A percentile compares a stretch with the other conserved stretches of the same genome.
Evolutionary conservation across 2,888 invertebrate genomes (phyloP).

Genomic region (Drosophila stalkeri): DNA sequence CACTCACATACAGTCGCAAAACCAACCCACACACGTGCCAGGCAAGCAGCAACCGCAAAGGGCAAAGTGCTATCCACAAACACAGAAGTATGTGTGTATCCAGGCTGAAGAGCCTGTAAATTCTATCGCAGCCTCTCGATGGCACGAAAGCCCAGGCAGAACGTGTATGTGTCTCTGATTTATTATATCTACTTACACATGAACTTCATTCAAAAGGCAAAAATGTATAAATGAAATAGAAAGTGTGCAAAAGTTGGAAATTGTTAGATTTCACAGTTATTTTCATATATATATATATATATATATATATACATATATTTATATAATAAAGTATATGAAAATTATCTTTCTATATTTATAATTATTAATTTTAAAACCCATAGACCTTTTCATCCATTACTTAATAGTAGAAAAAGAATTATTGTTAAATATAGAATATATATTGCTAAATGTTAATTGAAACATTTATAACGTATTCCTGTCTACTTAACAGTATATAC

Average conservation of each 20-base stretch:
- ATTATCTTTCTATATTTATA: too few species aligned
- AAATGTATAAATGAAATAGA: background rate
- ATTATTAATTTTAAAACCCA: too few species aligned
- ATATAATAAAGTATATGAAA: too few species aligned
- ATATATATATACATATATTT: too few species aligned
- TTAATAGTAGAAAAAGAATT: too few species aligned
- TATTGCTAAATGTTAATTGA: too few species aligned
- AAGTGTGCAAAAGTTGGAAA: background rate
- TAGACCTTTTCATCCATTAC: too few species aligned
- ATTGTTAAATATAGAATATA: too few species aligned
- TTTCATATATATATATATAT: too few species aligned
- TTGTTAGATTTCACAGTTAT: background rate
- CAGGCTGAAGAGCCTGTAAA: slow-evolving; percentile 3
- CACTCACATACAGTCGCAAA: slow-evolving; percentile 23
- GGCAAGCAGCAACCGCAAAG: slow-evolving; percentile 57
- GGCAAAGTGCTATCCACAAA: slow-evolving; percentile 62
- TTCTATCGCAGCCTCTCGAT: background rate
- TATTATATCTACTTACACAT: background rate
- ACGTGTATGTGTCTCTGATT: background rate
- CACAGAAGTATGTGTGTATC: slow-evolving; percentile 6
- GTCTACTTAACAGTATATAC: background rate
- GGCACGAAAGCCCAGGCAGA: slow-evolving; percentile 10
- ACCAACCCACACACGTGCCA: slow-evolving; percentile 56
- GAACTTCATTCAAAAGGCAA: background rate
- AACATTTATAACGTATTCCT: too few species aligned